Percentiles rank a stretch among this genome's conserved stretches.
Evolutionary conservation across 2,797 vertebrate species (phyloP).

Genomic region (Lutjanus argentimaculatus): DNA sequence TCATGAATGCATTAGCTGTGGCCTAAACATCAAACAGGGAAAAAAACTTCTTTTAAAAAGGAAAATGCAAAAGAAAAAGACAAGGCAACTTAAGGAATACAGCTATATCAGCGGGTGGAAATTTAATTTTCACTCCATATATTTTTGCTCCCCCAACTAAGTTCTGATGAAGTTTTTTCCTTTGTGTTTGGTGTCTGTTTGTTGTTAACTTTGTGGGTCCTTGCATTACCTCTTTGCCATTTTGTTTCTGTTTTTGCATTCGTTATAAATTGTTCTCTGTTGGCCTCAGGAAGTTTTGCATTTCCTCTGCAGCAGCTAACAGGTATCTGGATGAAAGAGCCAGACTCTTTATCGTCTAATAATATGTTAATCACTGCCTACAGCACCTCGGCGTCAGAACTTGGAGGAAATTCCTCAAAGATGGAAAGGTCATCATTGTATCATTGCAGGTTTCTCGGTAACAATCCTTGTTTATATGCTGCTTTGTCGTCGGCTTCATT

Average conservation of each 20-base stretch:
- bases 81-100: constrained; percentile 32
- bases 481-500: constrained; percentile 72
- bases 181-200: constrained; percentile 46
- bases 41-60: constrained; percentile 45
- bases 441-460: constrained; percentile 70
- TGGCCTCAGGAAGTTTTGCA: constrained; percentile 51
- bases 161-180: constrained; percentile 53
- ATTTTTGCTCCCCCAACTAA: constrained; percentile 29
- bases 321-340: constrained; percentile 68
- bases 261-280: constrained; percentile 53
- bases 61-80: constrained; percentile 57
- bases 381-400: constrained; percentile 49
- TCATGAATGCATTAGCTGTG: constrained; percentile 75
- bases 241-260: constrained; percentile 48
- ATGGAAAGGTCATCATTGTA: constrained; percentile 75
- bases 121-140: constrained; percentile 56
- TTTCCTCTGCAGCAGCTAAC: constrained; percentile 60
- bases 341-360: constrained; percentile 64
- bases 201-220: constrained; percentile 43
- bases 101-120: constrained; percentile 50
- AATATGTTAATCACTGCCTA: constrained; percentile 81
- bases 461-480: constrained; percentile 60
- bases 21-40: constrained; percentile 71
- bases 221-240: constrained; percentile 47
- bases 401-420: constrained; percentile 63